Evolutionary conservation across 64 coral and sea anemone genomes (phyloP), one percentile per base, ranked within the genome.

Genomic region (Actinia tenebrosa): DNA sequence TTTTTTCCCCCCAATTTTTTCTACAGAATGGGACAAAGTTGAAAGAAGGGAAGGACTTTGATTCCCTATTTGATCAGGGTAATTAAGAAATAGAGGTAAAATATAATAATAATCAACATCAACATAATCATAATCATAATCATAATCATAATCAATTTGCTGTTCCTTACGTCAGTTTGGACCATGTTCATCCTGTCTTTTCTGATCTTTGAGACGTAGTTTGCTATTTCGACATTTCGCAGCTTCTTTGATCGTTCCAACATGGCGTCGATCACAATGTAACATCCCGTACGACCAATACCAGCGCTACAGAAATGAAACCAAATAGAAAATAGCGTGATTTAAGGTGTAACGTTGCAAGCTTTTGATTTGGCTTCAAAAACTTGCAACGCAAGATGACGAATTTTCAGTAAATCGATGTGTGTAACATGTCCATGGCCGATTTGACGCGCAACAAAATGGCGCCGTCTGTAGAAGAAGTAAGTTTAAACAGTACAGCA

Each of bases 191-290:
- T 53, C 20, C 86, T 83, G 22, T 84, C 79, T 10, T 43, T 72
- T 17, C 92, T 88, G 23, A 94, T 77, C 27, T 79, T 44, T 22
- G 86, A 23, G 19, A 94, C 80, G 59, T 94, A 94, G 80, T 89
- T 84, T 43, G 44, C 43, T 13, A 94, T 90, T 18, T 87, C 89
- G 7, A 94, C 80, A n/a, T 58, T 87, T 53, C 79, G 82, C 14
- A 83, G 86, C 11, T 90, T 78, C 46, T 88, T 80, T 8, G 86
- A 86, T 55, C 86, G 78, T 58, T 94, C 92, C 45, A 94, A 19
- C 92, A 94, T 94, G 59, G 92, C 92, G 16, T 94, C 92, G 75
- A 94, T 90, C 4, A 86, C 84, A 46, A 89, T 85, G 60, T 55
- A 89, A 22, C 80, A 75, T 47, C 89, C 89, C 56, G 89, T 91